Evolutionary conservation across 2,888 invertebrate genomes (phyloP).

Genomic region (Mesopsocus fuscifrons): DNA sequence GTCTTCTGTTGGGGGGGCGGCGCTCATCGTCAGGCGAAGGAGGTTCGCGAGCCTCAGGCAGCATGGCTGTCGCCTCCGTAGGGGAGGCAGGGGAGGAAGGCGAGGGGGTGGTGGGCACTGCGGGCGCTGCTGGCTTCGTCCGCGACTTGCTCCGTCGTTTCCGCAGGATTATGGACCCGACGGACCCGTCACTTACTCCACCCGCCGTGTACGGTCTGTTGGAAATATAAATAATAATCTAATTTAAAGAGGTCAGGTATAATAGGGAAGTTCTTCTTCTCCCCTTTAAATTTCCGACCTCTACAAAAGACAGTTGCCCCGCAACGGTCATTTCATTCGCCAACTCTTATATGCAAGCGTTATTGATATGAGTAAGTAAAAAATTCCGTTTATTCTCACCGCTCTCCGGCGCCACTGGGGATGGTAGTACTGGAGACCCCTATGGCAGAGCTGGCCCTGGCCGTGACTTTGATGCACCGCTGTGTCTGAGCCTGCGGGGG

Average conservation of each 20-base stretch:
- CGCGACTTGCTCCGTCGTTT: slow-evolving; percentile 42
- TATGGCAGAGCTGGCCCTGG: slow-evolving; percentile 4
- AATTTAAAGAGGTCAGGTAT: too few species aligned
- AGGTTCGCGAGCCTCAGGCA: slow-evolving; percentile 1
- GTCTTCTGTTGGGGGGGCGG: slow-evolving; percentile 23
- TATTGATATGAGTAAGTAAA: too few species aligned
- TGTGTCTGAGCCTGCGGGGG: neutral
- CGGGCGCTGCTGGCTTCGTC: slow-evolving; percentile 30
- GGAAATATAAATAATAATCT: too few species aligned
- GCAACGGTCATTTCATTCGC: too few species aligned
- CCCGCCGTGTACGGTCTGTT: slow-evolving; percentile 4
- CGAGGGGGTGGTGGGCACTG: slow-evolving; percentile 32
- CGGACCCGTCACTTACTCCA: slow-evolving; percentile 6
- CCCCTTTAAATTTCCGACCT: slow-evolving; percentile 13
- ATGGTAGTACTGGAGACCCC: slow-evolving; percentile 8
- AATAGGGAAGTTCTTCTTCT: too few species aligned
- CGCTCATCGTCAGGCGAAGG: slow-evolving; percentile 16
- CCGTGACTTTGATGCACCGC: slow-evolving; percentile 9
- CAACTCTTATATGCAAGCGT: too few species aligned
- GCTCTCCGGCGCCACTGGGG: slow-evolving; percentile 7
- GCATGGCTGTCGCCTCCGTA: slow-evolving; percentile 9
- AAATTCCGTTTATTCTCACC: too few species aligned
- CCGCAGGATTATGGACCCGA: slow-evolving; percentile 25
- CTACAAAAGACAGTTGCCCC: slow-evolving; percentile 17
- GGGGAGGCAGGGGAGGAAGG: slow-evolving; percentile 21